Evolutionary conservation across 1,140 invertebrate species (phyloP).

Genomic region (Eubasilissa regina): DNA sequence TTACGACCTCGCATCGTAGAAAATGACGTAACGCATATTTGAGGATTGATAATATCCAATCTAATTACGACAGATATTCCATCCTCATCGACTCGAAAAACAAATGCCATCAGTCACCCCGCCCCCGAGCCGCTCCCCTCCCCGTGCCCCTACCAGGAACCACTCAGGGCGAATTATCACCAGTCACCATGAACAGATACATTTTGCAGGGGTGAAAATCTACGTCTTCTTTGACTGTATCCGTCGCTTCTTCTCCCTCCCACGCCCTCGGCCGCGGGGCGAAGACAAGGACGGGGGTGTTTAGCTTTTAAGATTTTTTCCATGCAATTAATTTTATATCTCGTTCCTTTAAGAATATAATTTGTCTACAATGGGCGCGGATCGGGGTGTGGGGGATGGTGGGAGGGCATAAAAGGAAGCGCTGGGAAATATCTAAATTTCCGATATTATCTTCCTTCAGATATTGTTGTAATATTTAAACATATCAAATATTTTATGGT

Average conservation of each 20-base stretch:
- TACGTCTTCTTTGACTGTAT: background rate
- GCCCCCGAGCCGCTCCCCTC: conserved; percentile 29
- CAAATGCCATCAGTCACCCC: conserved; percentile 4
- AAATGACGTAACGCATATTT: too few relatives aligned
- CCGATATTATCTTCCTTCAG: too few relatives aligned
- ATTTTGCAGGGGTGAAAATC: background rate
- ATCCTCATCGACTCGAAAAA: background rate
- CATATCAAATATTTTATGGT: too few relatives aligned
- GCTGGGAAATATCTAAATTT: background rate
- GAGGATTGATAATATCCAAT: too few relatives aligned
- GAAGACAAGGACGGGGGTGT: too few relatives aligned
- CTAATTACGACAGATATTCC: background rate
- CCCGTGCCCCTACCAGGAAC: background rate
- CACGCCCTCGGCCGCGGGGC: too few relatives aligned
- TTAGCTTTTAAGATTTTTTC: conserved; percentile 59
- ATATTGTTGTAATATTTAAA: too few relatives aligned
- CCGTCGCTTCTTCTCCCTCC: too few relatives aligned
- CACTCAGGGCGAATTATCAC: background rate
- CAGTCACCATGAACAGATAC: conserved; percentile 5
- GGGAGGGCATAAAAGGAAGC: conserved; percentile 36
- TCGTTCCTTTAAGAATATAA: conserved; percentile 60
- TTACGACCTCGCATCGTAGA: too few relatives aligned
- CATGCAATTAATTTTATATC: conserved; percentile 60
- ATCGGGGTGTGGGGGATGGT: conserved; percentile 26
- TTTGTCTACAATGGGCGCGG: conserved; percentile 59